phyloP scores from a whole-genome alignment of 30 jellyfish, hydroid and myxozoan species.

The Cassiopea xamachana region DNA sequence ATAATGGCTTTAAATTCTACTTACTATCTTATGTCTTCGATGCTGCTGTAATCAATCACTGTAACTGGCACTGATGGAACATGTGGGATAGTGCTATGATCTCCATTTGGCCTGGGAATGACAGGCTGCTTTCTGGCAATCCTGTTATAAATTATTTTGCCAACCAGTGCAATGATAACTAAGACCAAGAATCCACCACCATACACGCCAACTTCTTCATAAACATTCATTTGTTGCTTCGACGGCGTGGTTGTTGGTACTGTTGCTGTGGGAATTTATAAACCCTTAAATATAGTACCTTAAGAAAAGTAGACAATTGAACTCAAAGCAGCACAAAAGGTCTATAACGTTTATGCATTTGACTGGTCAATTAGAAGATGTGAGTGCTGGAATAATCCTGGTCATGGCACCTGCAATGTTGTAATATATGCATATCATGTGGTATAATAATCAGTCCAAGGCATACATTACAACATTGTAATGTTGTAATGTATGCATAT shows the following conservation, averaged over 20 bases:
- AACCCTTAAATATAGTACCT: too few relatives aligned
- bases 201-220: constrained; percentile 25
- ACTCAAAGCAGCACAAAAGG: too few relatives aligned
- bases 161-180: neutral
- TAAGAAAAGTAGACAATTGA: too few relatives aligned
- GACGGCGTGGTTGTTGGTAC: neutral
- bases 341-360: too few relatives aligned
- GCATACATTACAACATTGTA: too few relatives aligned
- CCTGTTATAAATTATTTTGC: neutral
- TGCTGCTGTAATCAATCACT: neutral
- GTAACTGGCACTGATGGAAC: neutral
- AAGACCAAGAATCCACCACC: constrained; percentile 39
- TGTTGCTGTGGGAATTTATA: neutral
- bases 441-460: too few relatives aligned
- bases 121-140: neutral
- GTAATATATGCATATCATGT: too few relatives aligned
- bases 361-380: too few relatives aligned
- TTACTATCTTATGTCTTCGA: neutral
- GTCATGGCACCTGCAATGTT: too few relatives aligned
- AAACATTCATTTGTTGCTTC: neutral
- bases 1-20: too few relatives aligned
- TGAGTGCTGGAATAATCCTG: too few relatives aligned
- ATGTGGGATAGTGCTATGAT: neutral
- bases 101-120: neutral
- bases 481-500: too few relatives aligned